Percentiles rank a stretch among this genome's conserved stretches.
Evolutionary conservation across 2,888 invertebrate genomes (phyloP).

Genomic region (Exephanes ischioxanthus): DNA sequence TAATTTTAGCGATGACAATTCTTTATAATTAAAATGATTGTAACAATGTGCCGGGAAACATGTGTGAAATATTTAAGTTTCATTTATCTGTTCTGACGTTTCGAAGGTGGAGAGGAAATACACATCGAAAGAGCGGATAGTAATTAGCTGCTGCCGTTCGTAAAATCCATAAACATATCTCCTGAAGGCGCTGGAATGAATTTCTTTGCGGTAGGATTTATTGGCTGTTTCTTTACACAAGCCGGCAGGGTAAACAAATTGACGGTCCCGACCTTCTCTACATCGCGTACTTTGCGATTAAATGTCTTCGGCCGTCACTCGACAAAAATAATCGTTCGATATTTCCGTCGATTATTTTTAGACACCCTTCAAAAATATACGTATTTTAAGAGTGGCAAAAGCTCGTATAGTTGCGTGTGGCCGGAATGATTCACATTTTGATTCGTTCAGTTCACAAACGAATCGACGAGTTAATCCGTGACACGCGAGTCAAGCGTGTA

Average conservation of each 20-base stretch:
- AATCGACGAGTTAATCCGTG: conserved; percentile 62
- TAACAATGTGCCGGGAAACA: too few species aligned
- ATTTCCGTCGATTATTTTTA: conserved; percentile 50
- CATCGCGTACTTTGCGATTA: not conserved
- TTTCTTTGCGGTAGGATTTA: not conserved
- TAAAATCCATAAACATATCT: not conserved
- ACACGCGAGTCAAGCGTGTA: conserved; percentile 50
- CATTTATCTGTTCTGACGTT: not conserved
- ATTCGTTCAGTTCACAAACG: conserved; percentile 56
- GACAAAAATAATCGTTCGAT: conserved; percentile 38
- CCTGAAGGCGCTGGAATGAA: not conserved
- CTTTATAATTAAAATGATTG: too few species aligned
- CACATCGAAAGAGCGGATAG: not conserved
- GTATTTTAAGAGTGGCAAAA: conserved; percentile 22
- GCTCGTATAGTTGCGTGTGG: not conserved
- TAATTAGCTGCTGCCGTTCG: not conserved
- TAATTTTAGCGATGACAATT: too few species aligned
- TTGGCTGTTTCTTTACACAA: not conserved
- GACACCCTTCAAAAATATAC: conserved; percentile 37
- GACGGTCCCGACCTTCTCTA: conserved; percentile 50
- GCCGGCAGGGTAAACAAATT: too few species aligned
- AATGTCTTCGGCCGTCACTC: not conserved
- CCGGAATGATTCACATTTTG: conserved; percentile 49
- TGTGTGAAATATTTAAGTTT: too few species aligned
- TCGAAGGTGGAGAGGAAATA: not conserved